Base-by-base conservation (phyloP, 2,888 invertebrate genomes). In the Erebia ligea region DNA sequence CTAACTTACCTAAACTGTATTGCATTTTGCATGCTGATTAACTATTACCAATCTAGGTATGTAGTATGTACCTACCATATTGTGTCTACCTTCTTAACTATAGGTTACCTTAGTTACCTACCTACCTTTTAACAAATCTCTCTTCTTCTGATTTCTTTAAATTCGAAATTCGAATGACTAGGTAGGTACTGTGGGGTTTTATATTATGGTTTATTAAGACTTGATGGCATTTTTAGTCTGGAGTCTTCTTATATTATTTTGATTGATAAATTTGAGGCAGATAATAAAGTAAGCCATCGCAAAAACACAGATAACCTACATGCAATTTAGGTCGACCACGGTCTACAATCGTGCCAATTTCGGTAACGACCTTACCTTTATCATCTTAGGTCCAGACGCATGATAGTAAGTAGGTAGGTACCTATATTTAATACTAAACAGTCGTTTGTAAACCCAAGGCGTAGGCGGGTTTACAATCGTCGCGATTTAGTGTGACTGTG, bases 241-340 rank as follows among this genome's bases (percentile, higher is more conserved):
- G 25, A 25, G 25, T 34, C 34, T 34, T 34, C 34, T 34, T 6
- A 34, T 34, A 34, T 34, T 34, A 6, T 34, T 34, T 34, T 69
- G 48, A 67, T 63, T 21, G 57, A 67, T 71, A 72, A 67, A 75
- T 73, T 70, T 19, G 17, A 61, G 17, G 57, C 57, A 59, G 75
- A 75, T 74, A 71, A 66, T 62, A 70, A 76, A 70, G 69, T 69
- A 58, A 71, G 73, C 69, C 81, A 82, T 78, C 81, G 80, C 80
- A 79, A 81, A 82, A 78, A 81, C 76, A 76, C 75, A 80, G 87
- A 89, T 88, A 89, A 86, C 86, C 86, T 82, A 82, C 86, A 85
- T 86, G 80, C 77, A 79, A 90, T 88, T 86, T 88, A 76, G 89
- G 89, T 83, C 89, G 78, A 78, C 81, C 82, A 67, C 87, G 77